These are phyloP conservation scores for Elysia crispata DNA, from an alignment of 2,888 invertebrate species.

Conservation along the genomic window DNA sequence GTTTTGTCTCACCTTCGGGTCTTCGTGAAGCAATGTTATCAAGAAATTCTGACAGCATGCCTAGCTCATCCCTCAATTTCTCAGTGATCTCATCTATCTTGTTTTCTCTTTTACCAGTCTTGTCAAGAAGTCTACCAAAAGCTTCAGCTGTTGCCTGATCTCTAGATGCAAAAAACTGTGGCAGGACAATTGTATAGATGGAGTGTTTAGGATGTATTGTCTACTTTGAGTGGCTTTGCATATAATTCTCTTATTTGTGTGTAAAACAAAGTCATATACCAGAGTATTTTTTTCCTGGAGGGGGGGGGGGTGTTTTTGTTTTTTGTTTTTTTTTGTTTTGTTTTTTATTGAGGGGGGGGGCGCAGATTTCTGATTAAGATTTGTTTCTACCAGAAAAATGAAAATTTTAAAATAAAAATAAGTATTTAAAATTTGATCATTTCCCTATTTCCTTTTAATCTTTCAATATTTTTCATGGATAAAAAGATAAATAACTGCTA, in stretches of 20 bases:
- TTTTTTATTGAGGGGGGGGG: too few relatives aligned
- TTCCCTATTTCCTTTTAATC: too few relatives aligned
- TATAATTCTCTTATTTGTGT: not conserved
- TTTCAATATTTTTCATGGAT: too few relatives aligned
- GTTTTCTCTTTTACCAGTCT: conserved; percentile 65
- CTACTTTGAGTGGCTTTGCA: not conserved
- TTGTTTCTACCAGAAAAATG: too few relatives aligned
- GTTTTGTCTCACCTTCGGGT: conserved; percentile 63
- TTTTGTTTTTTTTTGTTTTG: too few relatives aligned
- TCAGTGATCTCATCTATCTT: conserved; percentile 66
- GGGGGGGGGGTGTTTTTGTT: too few relatives aligned
- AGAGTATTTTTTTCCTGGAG: not conserved
- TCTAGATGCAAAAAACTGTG: conserved; percentile 59
- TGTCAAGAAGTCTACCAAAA: conserved; percentile 62
- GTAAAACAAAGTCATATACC: too few relatives aligned
- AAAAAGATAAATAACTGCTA: too few relatives aligned
- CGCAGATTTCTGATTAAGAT: too few relatives aligned
- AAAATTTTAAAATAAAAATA: too few relatives aligned
- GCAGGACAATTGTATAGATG: conserved; percentile 1
- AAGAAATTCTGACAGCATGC: conserved; percentile 64
- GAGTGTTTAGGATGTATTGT: not conserved
- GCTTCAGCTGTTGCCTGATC: conserved; percentile 67
- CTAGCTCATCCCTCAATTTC: conserved; percentile 65
- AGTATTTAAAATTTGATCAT: too few relatives aligned
- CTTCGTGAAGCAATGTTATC: conserved; percentile 69